Conservation (phyloP, 2,113 vertebrate species). For the Ptyas mucosa region DNA sequence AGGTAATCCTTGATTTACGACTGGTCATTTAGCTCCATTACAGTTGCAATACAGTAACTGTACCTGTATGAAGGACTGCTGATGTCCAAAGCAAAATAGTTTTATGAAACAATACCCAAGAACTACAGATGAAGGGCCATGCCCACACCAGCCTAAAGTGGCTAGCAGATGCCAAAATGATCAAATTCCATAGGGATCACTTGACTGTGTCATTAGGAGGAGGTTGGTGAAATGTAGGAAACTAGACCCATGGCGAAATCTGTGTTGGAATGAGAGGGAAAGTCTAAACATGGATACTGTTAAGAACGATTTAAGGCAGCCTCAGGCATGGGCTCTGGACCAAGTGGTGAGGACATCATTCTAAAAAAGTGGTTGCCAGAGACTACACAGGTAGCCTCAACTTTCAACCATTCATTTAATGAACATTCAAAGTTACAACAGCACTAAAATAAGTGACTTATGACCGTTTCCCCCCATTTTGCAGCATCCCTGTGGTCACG, state of each 20-base stretch:
- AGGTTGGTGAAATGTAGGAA: neutral
- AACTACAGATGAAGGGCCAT: neutral
- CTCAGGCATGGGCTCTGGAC: neutral
- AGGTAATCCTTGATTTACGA: no score
- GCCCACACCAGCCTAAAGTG: neutral
- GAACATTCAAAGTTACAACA: no score
- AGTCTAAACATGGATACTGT: neutral
- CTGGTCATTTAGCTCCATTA: no score
- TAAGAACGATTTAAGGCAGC: neutral
- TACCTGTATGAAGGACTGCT: neutral
- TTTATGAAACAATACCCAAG: neutral
- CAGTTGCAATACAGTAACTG: no score
- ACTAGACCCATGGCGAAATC: neutral
- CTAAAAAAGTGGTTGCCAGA: neutral
- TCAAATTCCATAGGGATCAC: neutral
- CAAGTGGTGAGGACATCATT: neutral
- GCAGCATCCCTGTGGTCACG: neutral
- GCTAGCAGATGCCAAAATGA: neutral
- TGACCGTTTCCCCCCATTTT: neutral
- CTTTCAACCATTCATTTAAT: no score
- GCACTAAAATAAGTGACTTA: neutral
- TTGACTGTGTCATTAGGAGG: neutral
- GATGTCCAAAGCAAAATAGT: neutral
- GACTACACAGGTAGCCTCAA: neutral
- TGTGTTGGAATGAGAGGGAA: neutral